Base-by-base conservation (phyloP, 2,888 invertebrate species). In the Cordilura impudica region DNA sequence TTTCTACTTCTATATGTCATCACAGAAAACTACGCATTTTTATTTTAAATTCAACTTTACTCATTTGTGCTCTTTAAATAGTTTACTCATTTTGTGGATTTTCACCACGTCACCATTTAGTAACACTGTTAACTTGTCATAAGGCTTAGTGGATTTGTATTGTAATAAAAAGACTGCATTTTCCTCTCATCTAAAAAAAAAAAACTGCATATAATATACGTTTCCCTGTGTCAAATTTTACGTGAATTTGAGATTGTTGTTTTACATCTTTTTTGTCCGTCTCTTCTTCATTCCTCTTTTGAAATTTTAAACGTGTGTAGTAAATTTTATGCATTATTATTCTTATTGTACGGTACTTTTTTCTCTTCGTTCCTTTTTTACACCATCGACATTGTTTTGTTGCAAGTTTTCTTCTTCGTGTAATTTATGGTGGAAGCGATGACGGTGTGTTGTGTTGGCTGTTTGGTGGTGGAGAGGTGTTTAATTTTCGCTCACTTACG, bases 21-120 rank as follows among this genome's bases (percentile, higher is more conserved):
- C 67, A 67, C 53, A 31, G 53, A 66, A 51, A 74, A 67, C 54
- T 67, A 74, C 74, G 74, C 74, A 74, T 67, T 74, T 67, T 47
- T 35, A 31, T 43, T 67, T 12, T 1, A 14, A 47, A 53, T 14
- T 75, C 45, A 56, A 47, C 35, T 56, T 1, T 69, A 31, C 53
- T 39, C 39, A 21, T 18, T 5, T 26, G 21, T 45, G 5, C 16
- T 31, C 1, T 43, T 26, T 53, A 54, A 56, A 10, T 51, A 4
- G 19, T 47, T 10, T 29, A 47, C 47, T 31, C 47, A 47, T 61
- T 61, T 29, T 49, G 19, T 7, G 23, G 3, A 54, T 19, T 58
- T 56, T 65, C 56, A 56, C 49, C 63, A 65, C 49, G 35, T 26
- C 49, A 49, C 14, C 53, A 67, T 19, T 35, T 6, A 51, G n/a